phyloP scores from a whole-genome alignment of 2,888 invertebrate species.

The Pyrrhia umbra region DNA sequence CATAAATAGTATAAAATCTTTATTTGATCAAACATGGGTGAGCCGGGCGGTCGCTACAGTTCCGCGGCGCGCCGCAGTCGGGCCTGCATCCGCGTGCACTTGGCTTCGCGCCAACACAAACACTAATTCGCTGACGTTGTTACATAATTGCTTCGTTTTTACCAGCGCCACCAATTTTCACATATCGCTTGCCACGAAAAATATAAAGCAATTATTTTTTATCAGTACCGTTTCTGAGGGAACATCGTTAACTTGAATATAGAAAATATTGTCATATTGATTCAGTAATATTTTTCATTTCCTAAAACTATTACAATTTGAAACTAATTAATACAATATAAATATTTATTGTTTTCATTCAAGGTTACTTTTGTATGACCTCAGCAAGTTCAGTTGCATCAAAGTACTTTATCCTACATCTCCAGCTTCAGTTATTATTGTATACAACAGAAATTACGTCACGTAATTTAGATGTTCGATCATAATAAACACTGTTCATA shows the following conservation, averaged over 20 bases:
- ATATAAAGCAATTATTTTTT: constrained; percentile 58
- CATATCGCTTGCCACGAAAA: constrained; percentile 56
- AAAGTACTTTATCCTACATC: no score
- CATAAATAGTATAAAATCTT: constrained; percentile 46
- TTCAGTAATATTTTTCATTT: constrained; percentile 17
- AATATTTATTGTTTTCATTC: no score
- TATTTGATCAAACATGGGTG: constrained; percentile 49
- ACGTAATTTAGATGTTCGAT: background rate
- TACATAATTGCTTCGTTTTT: constrained; percentile 88
- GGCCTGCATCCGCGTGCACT: constrained; percentile 71
- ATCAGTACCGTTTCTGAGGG: constrained; percentile 30
- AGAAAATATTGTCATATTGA: constrained; percentile 22
- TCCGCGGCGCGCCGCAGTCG: constrained; percentile 48
- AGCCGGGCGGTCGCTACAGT: constrained; percentile 14
- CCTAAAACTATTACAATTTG: no score
- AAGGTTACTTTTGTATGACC: no score
- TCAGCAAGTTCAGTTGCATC: no score
- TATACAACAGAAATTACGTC: background rate
- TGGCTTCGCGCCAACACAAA: constrained; percentile 82
- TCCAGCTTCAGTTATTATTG: no score
- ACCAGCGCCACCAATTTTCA: constrained; percentile 66
- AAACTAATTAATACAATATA: no score
- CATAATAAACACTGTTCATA: background rate
- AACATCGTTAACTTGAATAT: constrained; percentile 37
- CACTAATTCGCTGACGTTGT: constrained; percentile 85